Evolutionary conservation across 92 coral and sea anemone genomes (phyloP).

Genomic region (Paramuricea clavata): DNA sequence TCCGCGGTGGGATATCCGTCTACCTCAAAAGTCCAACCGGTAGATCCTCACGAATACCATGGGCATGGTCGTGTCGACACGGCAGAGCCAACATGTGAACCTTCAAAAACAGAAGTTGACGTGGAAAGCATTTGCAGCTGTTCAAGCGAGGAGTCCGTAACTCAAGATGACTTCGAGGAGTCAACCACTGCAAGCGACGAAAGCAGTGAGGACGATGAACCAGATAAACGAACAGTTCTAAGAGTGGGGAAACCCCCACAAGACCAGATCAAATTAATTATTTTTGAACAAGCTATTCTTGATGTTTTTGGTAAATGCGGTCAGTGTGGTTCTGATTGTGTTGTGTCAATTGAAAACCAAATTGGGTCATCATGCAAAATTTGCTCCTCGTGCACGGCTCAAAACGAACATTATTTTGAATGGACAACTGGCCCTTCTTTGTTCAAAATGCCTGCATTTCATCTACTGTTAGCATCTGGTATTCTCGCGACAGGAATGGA

Average conservation of each 20-base stretch:
- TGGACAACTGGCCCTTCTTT: constrained; percentile 59
- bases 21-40: not conserved
- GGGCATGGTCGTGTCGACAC: no score
- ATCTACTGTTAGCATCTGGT: constrained; percentile 58
- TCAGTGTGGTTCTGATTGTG: constrained; percentile 58
- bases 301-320: constrained; percentile 48
- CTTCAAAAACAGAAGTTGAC: no score
- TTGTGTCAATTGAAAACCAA: constrained; percentile 41
- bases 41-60: not conserved
- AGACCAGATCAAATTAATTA: constrained; percentile 53
- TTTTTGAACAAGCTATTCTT: constrained; percentile 53
- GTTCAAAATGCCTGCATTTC: constrained; percentile 61
- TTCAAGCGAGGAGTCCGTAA: no score
- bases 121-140: no score
- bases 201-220: constrained; percentile 37
- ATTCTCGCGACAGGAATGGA: constrained; percentile 48
- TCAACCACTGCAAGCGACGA: not conserved
- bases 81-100: no score
- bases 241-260: constrained; percentile 39
- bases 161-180: no score
- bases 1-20: no score
- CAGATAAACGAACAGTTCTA: constrained; percentile 37
- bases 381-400: constrained; percentile 29
- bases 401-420: constrained; percentile 55
- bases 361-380: constrained; percentile 49